Evolutionary conservation across 2,113 vertebrate species (phyloP).

Genomic region (Archocentrus centrarchus): DNA sequence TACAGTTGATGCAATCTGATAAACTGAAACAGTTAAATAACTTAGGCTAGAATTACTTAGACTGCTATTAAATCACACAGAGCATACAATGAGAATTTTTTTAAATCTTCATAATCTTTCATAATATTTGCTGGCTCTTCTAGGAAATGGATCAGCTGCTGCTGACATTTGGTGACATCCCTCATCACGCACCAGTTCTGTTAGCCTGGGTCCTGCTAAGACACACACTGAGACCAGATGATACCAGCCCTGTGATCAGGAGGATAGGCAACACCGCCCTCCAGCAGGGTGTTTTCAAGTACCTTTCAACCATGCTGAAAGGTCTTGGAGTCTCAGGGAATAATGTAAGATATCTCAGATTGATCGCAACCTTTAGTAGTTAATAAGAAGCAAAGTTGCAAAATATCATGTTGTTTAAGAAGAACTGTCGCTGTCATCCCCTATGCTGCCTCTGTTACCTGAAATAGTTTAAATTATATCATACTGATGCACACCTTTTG

Average conservation of each 20-base stretch:
- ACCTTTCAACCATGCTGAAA: constrained; percentile 89
- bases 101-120: not conserved
- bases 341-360: constrained; percentile 84
- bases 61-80: not conserved
- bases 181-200: constrained; percentile 91
- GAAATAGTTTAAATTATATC: not conserved
- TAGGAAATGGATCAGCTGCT: constrained; percentile 94
- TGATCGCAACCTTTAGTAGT: not conserved
- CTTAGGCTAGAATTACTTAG: not conserved
- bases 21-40: not conserved
- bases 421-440: not conserved
- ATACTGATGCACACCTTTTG: not conserved
- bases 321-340: constrained; percentile 89
- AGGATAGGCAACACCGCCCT: constrained; percentile 90
- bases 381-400: not conserved
- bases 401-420: not conserved
- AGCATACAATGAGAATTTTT: not conserved
- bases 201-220: constrained; percentile 95
- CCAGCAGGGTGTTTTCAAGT: constrained; percentile 93
- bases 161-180: constrained; percentile 90
- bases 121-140: not conserved
- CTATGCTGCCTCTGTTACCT: not conserved
- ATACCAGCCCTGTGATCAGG: constrained; percentile 83
- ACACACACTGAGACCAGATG: constrained; percentile 89
- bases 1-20: not conserved